Base-by-base conservation (phyloP, 2,797 vertebrate genomes). In the Melanotaenia boesemani region DNA sequence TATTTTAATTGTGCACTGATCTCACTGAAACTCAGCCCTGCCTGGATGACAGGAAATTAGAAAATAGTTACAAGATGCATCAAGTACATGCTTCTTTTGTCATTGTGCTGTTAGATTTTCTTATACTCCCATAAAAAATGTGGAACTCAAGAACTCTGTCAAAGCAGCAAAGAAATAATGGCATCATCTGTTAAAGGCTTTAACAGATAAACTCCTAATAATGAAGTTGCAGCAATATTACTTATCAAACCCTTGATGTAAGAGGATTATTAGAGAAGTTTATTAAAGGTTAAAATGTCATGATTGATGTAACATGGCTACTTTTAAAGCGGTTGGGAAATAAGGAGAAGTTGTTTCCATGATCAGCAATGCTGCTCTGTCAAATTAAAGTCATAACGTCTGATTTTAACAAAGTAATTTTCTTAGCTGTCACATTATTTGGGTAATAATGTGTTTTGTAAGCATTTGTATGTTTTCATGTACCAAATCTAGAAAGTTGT, bases 251-350 rank as follows among this genome's bases (percentile, higher is more conserved):
- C 10, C 15, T 24, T 41, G 18, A 41, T 56, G 37, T 48, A 9
- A 18, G 8, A 3, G 1, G 0, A 39, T 73, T 3, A 52, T 61
- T 7, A n/a, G 22, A 44, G 2, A 26, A 12, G 32, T 54, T 71
- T 15, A 57, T 67, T 24, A 57, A 76, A 72, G 67, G 78, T 85
- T 75, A 70, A 70, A 48, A 58, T 48, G 5, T 73, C 26, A 63
- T 30, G 30, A 12, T n/a, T 46, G 57, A 59, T 81, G 63, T 62
- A 55, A 76, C 12, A 18, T 7, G 18, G 24, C 69, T 80, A 68
- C 83, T 76, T 85, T 44, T 73, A 75, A 80, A 76, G 55, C 41
- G 30, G 36, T 77, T 83, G 52, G 52, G 77, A 77, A 80, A 88
- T 79, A 13, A 44, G 58, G 58, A 77, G 81, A 87, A 76, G 20